Evolutionary conservation across 2,797 vertebrate species (phyloP), one percentile per base, ranked within the genome.

Genomic region (Argyrosomus regius): DNA sequence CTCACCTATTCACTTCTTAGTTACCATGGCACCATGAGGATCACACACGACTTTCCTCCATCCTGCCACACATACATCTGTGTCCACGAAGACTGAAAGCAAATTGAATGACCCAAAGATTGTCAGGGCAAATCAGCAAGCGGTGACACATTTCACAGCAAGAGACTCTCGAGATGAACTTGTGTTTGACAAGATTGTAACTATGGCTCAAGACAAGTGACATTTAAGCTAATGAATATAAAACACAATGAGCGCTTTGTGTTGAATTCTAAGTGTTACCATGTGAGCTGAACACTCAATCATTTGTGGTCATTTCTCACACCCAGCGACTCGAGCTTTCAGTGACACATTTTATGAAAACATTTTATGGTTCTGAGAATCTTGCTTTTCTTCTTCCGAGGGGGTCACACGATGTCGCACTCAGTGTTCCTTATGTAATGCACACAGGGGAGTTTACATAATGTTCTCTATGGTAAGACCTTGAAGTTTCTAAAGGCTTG

Each of bases 1-100:
- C 65, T 83, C 68, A 83, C 68, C 76, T 75, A 72, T 48, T 67
- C 50, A 68, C 56, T 41, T 68, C 71, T 52, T 53, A 3, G 80
- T 91, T 91, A 69, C 87, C 84, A 88, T 86, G 77, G 79, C 72
- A 83, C 50, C 82, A 60, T 7, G 9, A 56, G 46, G 72, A 77
- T 78, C 62, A 76, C 43, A 57, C 11, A 59, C 10, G 5, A 41
- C 28, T 45, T 31, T 67, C 28, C 58, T 67, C 73, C 53, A 45
- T 68, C 43, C 58, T 65, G 24, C 58, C 50, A 73, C 48, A 39
- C 35, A 39, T 39, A 39, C 43, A 12, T 45, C 62, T 70, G 43
- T 75, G 28, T 48, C 11, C 2, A 22, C 57, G 5, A 71, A 80
- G 24, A 43, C 59, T 49, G 41, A 43, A 43, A 5, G 41, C 45